These are phyloP conservation scores for Epizoanthus illoricatus DNA, from an alignment of 92 coral and sea anemone genomes.

Conservation along the genomic window DNA sequence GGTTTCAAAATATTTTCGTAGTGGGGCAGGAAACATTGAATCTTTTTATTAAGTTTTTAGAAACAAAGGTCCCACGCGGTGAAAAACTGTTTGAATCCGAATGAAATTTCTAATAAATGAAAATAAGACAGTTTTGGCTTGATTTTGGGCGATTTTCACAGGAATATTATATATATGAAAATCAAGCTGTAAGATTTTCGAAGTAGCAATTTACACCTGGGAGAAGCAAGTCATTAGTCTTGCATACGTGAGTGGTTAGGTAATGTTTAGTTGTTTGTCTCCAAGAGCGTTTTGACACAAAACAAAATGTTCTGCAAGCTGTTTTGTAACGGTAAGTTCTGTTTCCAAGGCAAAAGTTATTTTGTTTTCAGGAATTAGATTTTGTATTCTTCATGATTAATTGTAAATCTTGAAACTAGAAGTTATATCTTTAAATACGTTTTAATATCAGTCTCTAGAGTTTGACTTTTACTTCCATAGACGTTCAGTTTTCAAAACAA, in stretches of 20 bases:
- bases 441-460: neutral
- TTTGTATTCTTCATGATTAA: neutral
- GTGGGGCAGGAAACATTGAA: neutral
- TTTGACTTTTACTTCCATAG: neutral
- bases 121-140: conserved; percentile 6
- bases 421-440: neutral
- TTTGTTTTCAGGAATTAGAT: neutral
- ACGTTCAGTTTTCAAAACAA: conserved; percentile 14
- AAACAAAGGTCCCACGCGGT: neutral
- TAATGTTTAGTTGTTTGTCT: neutral
- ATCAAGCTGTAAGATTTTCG: no score
- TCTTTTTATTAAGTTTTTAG: neutral
- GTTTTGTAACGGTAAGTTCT: conserved; percentile 5
- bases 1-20: conserved; percentile 15
- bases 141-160: neutral
- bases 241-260: neutral
- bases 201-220: no score
- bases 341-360: neutral
- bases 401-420: neutral
- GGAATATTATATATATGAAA: no score
- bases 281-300: neutral
- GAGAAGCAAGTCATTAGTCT: no score
- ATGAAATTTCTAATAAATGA: conserved; percentile 9
- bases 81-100: conserved; percentile 6
- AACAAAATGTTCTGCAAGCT: neutral